These are phyloP conservation scores for Thrips palmi DNA, from an alignment of 1,140 invertebrate genomes.

Conservation along the genomic window DNA sequence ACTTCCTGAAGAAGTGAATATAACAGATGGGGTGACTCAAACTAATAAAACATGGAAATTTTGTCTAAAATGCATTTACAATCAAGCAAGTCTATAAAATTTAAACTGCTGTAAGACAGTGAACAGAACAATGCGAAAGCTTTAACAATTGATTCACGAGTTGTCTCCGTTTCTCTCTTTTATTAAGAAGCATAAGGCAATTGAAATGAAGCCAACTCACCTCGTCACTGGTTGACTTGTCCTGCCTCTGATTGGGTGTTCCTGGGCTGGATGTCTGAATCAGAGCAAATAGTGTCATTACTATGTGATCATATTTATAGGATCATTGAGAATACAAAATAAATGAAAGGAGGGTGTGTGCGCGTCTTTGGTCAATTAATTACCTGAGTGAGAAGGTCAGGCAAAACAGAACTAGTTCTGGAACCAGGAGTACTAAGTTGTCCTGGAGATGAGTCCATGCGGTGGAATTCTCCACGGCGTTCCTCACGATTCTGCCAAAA, in stretches of 20 bases:
- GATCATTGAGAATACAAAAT: conserved; percentile 1
- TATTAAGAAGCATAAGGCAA: conserved; percentile 2
- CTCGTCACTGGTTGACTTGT: conserved; percentile 88
- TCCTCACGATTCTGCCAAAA: conserved; percentile 37
- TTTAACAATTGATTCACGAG: not conserved
- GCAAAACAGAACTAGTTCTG: conserved; percentile 74
- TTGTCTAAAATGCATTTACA: too few species aligned
- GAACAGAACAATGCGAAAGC: too few species aligned
- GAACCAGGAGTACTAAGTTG: conserved; percentile 29
- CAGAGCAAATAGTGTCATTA: conserved; percentile 9
- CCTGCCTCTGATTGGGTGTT: conserved; percentile 59
- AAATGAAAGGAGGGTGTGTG: not conserved
- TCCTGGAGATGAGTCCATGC: conserved; percentile 31
- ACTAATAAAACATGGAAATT: too few species aligned
- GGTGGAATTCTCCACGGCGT: conserved; percentile 35
- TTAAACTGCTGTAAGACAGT: too few species aligned
- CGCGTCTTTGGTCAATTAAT: too few species aligned
- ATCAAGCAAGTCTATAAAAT: too few species aligned
- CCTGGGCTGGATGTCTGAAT: conserved; percentile 53
- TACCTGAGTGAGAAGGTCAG: conserved; percentile 70
- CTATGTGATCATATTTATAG: conserved; percentile 8
- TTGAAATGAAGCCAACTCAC: conserved; percentile 32
- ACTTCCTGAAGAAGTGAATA: too few species aligned
- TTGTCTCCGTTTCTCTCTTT: conserved; percentile 2
- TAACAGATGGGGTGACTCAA: too few species aligned